Evolutionary conservation across 2,888 invertebrate genomes (phyloP), one percentile per base, ranked within the genome.

Genomic region (Mythimna pallens): DNA sequence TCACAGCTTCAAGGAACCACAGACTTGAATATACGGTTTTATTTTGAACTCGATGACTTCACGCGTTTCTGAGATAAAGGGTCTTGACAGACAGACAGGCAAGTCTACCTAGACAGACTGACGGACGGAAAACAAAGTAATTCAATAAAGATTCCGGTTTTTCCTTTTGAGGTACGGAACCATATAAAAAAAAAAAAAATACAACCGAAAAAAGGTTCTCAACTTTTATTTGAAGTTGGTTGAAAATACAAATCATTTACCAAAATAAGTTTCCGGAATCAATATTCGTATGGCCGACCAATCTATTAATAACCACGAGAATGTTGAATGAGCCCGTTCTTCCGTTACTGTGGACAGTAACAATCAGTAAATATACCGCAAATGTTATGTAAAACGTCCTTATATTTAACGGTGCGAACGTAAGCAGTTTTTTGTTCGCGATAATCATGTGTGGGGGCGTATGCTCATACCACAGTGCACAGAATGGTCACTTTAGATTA

Each of bases 371-470:
- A 81, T 57, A 65, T 47, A 55, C 64, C 62, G 20, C 78, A 71
- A 58, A 75, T 80, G 74, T 76, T 65, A 69, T 81, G 66, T 65
- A 66, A 69, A 69, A 34, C 59, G 47, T 22, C 63, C 70, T 40
- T 70, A 71, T 66, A 71, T 71, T 73, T 64, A 80, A 50, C 75
- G 55, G 47, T 50, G 80, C 52, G 80, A 22, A 30, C 62, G 12
- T 83, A 79, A 80, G 83, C 65, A 63, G 61, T 79, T 68, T 76
- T 82, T 77, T 80, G 57, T 73, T 67, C 61, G 36, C 25, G 17
- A 43, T 50, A 30, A 65, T 66, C 52, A 54, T 61, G 83, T 55
- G 80, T 70, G 65, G 34, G 47, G 54, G 17, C 6, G 55, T 70
- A 36, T 34, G 57, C 30, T 58, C 57, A 57, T 8, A 9, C 50